phyloP scores from a whole-genome alignment of 2,797 vertebrate genomes.

The Molothrus aeneus region DNA sequence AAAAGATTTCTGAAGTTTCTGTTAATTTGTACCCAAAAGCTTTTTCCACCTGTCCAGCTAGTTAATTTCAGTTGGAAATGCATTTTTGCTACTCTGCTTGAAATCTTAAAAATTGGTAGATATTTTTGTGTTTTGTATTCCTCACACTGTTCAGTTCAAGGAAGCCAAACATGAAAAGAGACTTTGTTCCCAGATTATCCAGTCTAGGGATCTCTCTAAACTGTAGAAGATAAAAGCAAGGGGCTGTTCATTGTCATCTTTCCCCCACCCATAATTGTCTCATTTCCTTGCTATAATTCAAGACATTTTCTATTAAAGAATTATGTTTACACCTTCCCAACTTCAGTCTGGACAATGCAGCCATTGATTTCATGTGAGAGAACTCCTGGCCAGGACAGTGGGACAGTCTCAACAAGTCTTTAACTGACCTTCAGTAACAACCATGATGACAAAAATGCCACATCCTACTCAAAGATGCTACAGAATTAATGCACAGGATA shows the following conservation, averaged over 20 bases:
- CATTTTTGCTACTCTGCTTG: background rate
- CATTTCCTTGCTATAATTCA: background rate
- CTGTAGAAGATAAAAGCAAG: background rate
- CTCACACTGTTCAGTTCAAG: background rate
- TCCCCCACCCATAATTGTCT: accelerated
- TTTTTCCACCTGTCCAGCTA: background rate
- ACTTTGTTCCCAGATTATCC: background rate
- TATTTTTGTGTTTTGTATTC: background rate
- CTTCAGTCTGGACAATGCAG: background rate
- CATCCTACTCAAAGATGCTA: background rate
- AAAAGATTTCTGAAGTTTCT: background rate
- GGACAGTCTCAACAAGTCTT: background rate
- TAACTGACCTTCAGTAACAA: background rate
- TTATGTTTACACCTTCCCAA: background rate
- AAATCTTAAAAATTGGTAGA: background rate
- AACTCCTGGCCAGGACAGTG: background rate
- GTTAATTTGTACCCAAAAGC: background rate
- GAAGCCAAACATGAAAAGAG: background rate
- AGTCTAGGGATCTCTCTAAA: background rate
- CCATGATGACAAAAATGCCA: background rate
- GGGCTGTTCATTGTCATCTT: background rate
- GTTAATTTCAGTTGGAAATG: background rate
- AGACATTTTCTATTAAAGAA: background rate
- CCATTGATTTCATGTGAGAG: background rate
- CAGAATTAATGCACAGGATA: background rate